Evolutionary conservation across 1,140 invertebrate species (phyloP).

Genomic region (Bombus superbus): DNA sequence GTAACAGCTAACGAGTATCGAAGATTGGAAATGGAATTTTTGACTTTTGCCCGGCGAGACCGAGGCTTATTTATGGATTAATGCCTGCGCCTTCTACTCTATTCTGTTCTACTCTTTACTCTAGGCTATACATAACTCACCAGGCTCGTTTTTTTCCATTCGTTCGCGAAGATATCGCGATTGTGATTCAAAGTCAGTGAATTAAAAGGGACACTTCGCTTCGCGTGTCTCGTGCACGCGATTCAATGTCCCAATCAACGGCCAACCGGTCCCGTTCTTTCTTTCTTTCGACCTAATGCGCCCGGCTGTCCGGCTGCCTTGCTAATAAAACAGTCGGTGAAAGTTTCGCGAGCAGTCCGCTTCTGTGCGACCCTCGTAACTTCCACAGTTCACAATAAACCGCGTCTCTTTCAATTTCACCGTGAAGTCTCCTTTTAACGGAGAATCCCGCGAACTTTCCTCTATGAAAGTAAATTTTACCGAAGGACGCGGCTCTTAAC

Average conservation of each 20-base stretch:
- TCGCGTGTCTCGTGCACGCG: slow-evolving; percentile 33
- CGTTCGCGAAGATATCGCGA: slow-evolving; percentile 39
- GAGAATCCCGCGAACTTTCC: background rate
- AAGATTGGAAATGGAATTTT: slow-evolving; percentile 52
- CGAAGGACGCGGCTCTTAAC: background rate
- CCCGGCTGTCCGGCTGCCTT: background rate
- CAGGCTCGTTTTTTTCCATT: slow-evolving; percentile 18
- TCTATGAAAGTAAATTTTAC: background rate
- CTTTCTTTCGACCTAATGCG: slow-evolving; percentile 34
- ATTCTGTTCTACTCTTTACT: background rate
- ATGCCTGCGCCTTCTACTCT: background rate
- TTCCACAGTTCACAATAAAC: slow-evolving; percentile 25
- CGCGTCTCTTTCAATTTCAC: slow-evolving; percentile 32
- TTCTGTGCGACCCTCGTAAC: slow-evolving; percentile 40
- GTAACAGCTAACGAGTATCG: slow-evolving; percentile 29
- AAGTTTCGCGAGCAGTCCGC: slow-evolving; percentile 41
- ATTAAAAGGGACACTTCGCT: slow-evolving; percentile 41
- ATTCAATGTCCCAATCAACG: slow-evolving; percentile 52
- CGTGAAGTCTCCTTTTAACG: background rate
- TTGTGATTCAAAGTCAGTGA: slow-evolving; percentile 40
- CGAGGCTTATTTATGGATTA: slow-evolving; percentile 15
- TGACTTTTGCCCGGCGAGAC: slow-evolving; percentile 1
- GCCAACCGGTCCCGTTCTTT: slow-evolving; percentile 28
- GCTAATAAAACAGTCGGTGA: slow-evolving; percentile 49
- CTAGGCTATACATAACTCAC: slow-evolving; percentile 34